Evolutionary conservation across 2,797 vertebrate genomes (phyloP).

Genomic region (Nasua narica): DNA sequence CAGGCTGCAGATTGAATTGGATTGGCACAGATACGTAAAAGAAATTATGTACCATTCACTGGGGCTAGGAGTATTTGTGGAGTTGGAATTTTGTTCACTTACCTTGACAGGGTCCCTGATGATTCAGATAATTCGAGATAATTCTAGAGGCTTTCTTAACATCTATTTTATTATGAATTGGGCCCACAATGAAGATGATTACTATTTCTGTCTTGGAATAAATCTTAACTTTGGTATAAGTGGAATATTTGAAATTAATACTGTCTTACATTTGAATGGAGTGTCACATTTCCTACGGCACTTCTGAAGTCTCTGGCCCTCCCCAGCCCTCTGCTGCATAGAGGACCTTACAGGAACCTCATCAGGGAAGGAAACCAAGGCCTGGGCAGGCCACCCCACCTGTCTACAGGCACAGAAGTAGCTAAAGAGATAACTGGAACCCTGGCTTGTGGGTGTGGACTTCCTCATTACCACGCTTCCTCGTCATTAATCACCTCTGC

Average conservation of each 20-base stretch:
- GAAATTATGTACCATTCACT: background rate
- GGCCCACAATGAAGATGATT: background rate
- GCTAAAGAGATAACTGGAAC: background rate
- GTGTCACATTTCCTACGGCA: background rate
- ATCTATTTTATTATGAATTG: constrained; percentile 16
- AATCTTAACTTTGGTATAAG: constrained; percentile 22
- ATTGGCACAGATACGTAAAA: background rate
- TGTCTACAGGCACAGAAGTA: background rate
- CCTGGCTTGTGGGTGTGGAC: background rate
- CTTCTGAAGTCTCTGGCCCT: background rate
- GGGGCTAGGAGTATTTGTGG: background rate
- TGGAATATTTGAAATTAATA: constrained; percentile 35
- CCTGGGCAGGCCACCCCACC: background rate
- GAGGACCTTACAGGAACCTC: background rate
- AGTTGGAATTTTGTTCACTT: constrained; percentile 22
- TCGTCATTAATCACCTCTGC: background rate
- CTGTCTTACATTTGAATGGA: background rate
- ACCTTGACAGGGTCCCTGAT: constrained; percentile 1
- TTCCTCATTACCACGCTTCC: background rate
- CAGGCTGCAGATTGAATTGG: background rate
- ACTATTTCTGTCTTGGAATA: constrained; percentile 44
- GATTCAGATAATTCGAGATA: constrained; percentile 3
- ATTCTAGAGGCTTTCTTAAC: background rate
- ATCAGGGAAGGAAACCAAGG: background rate
- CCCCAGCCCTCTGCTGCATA: background rate